These are phyloP conservation scores for Zeuzera pyrina DNA, from an alignment of 2,888 invertebrate species.

Conservation along the genomic window DNA sequence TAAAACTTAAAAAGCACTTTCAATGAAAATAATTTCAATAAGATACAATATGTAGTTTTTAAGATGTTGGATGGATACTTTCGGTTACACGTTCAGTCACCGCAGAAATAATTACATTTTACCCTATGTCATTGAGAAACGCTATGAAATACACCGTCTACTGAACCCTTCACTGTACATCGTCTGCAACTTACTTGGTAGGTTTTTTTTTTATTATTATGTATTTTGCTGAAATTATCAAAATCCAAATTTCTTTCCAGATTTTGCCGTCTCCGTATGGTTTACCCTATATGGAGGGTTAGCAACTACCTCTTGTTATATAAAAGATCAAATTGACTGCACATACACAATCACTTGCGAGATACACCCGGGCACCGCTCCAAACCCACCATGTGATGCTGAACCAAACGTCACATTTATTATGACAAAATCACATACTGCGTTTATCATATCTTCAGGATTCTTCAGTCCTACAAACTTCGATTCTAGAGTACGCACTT, in stretches of 20 bases:
- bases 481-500: slow-evolving; percentile 39
- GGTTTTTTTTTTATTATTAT: no score
- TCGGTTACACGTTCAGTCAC: no score
- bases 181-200: no score
- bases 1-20: no score
- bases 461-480: slow-evolving; percentile 56
- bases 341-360: slow-evolving; percentile 35
- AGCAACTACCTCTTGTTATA: slow-evolving; percentile 22
- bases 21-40: no score
- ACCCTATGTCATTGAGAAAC: no score
- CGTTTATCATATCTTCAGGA: slow-evolving; percentile 24
- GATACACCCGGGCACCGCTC: slow-evolving; percentile 24
- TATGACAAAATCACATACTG: slow-evolving; percentile 24
- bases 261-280: slow-evolving; percentile 12
- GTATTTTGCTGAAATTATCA: slow-evolving; percentile 4
- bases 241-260: slow-evolving; percentile 19
- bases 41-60: no score
- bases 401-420: slow-evolving; percentile 35
- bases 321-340: slow-evolving; percentile 23
- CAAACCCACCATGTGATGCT: slow-evolving; percentile 26
- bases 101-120: no score
- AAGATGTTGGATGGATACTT: no score
- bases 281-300: slow-evolving; percentile 9
- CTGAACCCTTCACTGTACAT: no score
- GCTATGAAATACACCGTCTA: no score